phyloP scores from a whole-genome alignment of 2,113 vertebrate genomes.

The Procavia capensis region DNA sequence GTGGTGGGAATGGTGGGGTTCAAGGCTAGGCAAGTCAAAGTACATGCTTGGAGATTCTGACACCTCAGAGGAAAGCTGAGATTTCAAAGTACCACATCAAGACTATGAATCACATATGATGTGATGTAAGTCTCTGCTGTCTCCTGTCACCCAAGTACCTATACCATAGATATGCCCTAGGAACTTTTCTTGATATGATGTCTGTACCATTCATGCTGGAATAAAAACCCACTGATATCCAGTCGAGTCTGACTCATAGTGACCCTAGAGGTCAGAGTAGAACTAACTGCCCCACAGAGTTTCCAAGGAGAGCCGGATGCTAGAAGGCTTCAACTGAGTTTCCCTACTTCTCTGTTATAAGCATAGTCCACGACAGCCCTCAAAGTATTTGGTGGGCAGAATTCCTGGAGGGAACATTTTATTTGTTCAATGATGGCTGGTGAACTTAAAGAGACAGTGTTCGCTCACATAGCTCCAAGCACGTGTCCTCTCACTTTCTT shows the following conservation, averaged over 20 bases:
- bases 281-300: too few species aligned
- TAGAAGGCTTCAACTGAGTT: too few species aligned
- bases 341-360: not conserved
- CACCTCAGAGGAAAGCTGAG: not conserved
- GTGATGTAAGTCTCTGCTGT: fast-evolving
- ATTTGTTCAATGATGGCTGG: not conserved
- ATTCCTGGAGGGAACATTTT: not conserved
- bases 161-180: not conserved
- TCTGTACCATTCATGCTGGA: not conserved
- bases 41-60: fast-evolving
- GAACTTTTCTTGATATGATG: fast-evolving
- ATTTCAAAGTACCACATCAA: fast-evolving
- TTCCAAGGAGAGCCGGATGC: too few species aligned
- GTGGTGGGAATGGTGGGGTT: not conserved
- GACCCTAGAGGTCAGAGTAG: too few species aligned
- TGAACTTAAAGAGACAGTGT: not conserved
- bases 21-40: not conserved
- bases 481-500: fast-evolving
- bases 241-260: too few species aligned
- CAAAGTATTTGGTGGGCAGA: not conserved
- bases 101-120: fast-evolving
- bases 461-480: not conserved
- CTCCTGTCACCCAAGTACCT: too few species aligned
- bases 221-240: too few species aligned
- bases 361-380: fast-evolving